Percentiles rank a stretch among this genome's conserved stretches.
phyloP scores from a whole-genome alignment of 2,888 invertebrate genomes.

The Deladenus siricidicola region DNA sequence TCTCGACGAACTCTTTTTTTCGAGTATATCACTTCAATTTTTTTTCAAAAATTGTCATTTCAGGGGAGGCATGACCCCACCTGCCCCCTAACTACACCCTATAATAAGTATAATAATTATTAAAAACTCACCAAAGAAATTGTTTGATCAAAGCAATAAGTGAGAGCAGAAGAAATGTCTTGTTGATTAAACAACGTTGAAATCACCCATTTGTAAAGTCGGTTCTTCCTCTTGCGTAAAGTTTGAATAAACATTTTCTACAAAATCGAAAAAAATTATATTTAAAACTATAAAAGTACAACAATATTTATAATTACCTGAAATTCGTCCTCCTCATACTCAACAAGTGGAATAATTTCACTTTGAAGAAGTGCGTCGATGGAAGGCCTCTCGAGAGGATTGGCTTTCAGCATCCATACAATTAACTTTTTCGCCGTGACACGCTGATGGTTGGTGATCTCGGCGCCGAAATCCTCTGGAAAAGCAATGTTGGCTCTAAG shows the following conservation, averaged over 20 bases:
- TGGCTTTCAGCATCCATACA: slow-evolving; percentile 29
- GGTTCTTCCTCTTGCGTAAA: slow-evolving; percentile 20
- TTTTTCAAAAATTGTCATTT: too few species aligned
- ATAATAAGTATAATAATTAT: not conserved
- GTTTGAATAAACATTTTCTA: slow-evolving; percentile 22
- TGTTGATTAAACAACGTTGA: slow-evolving; percentile 23
- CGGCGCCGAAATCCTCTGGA: slow-evolving; percentile 19
- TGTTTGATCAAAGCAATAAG: slow-evolving; percentile 31
- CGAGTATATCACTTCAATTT: too few species aligned
- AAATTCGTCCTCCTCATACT: slow-evolving; percentile 33
- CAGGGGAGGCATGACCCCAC: too few species aligned
- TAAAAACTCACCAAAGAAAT: slow-evolving; percentile 19
- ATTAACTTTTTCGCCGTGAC: slow-evolving; percentile 24
- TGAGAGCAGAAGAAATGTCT: slow-evolving; percentile 19
- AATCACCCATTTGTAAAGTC: slow-evolving; percentile 26
- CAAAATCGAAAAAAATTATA: not conserved
- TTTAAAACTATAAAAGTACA: not conserved
- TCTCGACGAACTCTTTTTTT: too few species aligned
- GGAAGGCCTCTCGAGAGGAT: slow-evolving; percentile 34
- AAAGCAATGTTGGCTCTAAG: slow-evolving; percentile 13
- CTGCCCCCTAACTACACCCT: too few species aligned
- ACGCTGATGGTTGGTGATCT: slow-evolving; percentile 15
- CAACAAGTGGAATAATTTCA: slow-evolving; percentile 35
- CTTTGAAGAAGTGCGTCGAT: slow-evolving; percentile 32
- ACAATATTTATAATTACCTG: slow-evolving; percentile 18